Evolutionary conservation across 37 sponge, comb jelly and placozoan genomes (phyloP), one percentile per base, ranked within the genome.

Genomic region (Agelas oroides): DNA sequence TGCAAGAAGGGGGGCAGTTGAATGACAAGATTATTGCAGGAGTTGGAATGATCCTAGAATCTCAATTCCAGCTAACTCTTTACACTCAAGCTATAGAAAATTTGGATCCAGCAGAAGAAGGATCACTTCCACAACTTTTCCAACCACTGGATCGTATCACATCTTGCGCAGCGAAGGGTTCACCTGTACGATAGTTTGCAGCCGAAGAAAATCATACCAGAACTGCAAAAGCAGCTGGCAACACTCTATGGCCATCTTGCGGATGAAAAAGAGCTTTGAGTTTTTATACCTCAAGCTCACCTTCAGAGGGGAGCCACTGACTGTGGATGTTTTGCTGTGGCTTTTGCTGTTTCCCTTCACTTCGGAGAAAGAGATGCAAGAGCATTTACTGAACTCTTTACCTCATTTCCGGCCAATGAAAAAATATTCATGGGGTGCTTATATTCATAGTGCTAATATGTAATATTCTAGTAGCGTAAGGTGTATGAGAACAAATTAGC

Each of bases 331-430:
- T n/a, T n/a, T n/a, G n/a, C n/a, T n/a, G n/a, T n/a, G n/a, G n/a
- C 36, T 15, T 58, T 31, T 33, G 28, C 37, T 27, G 61, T 58
- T 2, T 59, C 62, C 15, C 36, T 76, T 14, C 5, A 13, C 5
- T 33, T 14, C 35, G 77, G 77, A 15, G 56, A 73, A 73, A 27
- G 56, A 73, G 24, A 41, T 73, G 74, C 54, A 56, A 40, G 54
- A 53, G 23, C 74, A 73, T 40, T 13, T 70, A 61, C n/a, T n/a
- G n/a, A n/a, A n/a, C n/a, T n/a, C n/a, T n/a, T n/a, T n/a, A n/a
- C n/a, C n/a, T n/a, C n/a, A n/a, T n/a, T n/a, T n/a, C n/a, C n/a
- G n/a, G n/a, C n/a, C n/a, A n/a, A n/a, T n/a, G n/a, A n/a, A n/a
- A n/a, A n/a, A n/a, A n/a, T n/a, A n/a, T n/a, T n/a, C n/a, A n/a